Conservation (phyloP, 53 echinoderm and acorn worm genomes). For the Hippasteria phrygiana region DNA sequence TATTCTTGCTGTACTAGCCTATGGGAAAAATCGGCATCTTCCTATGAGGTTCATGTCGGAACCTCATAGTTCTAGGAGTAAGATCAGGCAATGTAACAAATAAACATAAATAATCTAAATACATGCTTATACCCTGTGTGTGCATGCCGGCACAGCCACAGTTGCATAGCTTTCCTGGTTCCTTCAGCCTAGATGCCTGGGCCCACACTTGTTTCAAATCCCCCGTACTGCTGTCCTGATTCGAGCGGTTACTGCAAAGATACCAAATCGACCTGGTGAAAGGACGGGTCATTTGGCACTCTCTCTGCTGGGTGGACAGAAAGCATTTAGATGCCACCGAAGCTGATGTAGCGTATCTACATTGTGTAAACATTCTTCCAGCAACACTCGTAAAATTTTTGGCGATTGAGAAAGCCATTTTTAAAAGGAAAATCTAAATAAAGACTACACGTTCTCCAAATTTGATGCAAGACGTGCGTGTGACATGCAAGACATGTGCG, state of each 20-base stretch:
- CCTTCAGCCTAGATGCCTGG: slow-evolving; percentile 39
- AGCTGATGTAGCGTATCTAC: slow-evolving; percentile 38
- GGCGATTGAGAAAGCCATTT: slow-evolving; percentile 58
- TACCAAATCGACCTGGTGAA: slow-evolving; percentile 72
- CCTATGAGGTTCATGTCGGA: too few relatives aligned
- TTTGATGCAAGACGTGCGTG: not conserved
- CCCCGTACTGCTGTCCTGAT: not conserved
- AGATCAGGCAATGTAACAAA: too few relatives aligned
- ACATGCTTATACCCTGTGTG: slow-evolving; percentile 72
- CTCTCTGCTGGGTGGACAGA: slow-evolving; percentile 16
- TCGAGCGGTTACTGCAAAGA: slow-evolving; percentile 19
- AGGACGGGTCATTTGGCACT: slow-evolving; percentile 47
- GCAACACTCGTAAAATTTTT: slow-evolving; percentile 41
- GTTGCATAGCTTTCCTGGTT: slow-evolving; percentile 73
- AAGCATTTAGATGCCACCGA: slow-evolving; percentile 15
- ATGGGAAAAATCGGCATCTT: too few relatives aligned
- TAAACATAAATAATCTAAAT: too few relatives aligned
- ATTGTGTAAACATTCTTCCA: slow-evolving; percentile 40
- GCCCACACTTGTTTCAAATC: slow-evolving; percentile 22
- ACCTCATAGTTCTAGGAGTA: too few relatives aligned
- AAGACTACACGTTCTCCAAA: not conserved
- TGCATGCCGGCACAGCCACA: slow-evolving; percentile 89
- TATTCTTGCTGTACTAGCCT: too few relatives aligned
- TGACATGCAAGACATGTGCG: not conserved
- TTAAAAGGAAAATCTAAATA: not conserved